Conservation (phyloP, 2,888 invertebrate species). For the Esperia sulphurella region DNA sequence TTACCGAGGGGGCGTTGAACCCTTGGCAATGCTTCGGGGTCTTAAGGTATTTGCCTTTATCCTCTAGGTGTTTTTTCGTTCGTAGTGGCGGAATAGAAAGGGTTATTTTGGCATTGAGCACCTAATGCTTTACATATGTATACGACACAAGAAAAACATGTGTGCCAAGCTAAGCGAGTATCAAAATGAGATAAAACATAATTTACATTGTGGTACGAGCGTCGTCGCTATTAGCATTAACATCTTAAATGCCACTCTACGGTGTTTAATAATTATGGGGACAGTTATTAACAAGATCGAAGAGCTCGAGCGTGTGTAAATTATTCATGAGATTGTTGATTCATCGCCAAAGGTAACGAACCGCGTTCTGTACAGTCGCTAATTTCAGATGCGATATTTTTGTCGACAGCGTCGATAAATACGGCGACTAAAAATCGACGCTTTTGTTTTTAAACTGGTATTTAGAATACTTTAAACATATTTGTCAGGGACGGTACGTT, state of each 20-base stretch:
- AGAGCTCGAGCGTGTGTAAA: conserved; percentile 39
- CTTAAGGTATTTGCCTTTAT: conserved; percentile 47
- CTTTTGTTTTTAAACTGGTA: conserved; percentile 36
- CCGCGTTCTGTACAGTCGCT: conserved; percentile 35
- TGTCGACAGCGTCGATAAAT: conserved; percentile 23
- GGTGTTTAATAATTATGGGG: conserved; percentile 21
- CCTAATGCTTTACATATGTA: conserved; percentile 26
- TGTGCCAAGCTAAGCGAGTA: conserved; percentile 6
- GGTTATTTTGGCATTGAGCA: conserved; percentile 20
- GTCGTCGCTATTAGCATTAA: conserved; percentile 10
- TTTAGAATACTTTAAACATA: conserved; percentile 40
- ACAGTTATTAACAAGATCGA: conserved; percentile 34
- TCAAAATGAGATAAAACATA: conserved; percentile 17
- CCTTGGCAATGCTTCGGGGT: conserved; percentile 47
- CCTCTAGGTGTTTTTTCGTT: conserved; percentile 35
- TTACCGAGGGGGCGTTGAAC: conserved; percentile 47
- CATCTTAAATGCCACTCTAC: conserved; percentile 10
- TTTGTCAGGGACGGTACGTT: conserved; percentile 37
- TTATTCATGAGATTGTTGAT: conserved; percentile 59
- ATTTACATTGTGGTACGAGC: conserved; percentile 5
- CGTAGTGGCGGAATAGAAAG: conserved; percentile 32
- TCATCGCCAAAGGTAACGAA: conserved; percentile 49
- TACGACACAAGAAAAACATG: neutral
- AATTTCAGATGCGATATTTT: conserved; percentile 31
- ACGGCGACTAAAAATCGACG: conserved; percentile 25